Evolutionary conservation across 2,888 invertebrate species (phyloP), one percentile per base, ranked within the genome.

Genomic region (Agriotes lineatus): DNA sequence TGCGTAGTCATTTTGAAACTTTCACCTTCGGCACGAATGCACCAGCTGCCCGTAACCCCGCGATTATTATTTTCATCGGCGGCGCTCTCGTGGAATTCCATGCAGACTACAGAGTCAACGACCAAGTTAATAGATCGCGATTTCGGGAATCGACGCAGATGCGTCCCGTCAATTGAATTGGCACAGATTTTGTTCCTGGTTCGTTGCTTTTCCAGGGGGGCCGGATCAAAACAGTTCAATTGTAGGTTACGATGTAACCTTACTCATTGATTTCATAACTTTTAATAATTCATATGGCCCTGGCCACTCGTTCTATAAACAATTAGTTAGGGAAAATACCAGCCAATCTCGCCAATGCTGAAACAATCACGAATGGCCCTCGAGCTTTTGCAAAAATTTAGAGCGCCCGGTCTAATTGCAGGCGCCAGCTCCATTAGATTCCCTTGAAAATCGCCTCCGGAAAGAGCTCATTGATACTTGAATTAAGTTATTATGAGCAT

Each of bases 1-100:
- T 65, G 69, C 65, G 69, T 65, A 68, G 62, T 63, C 69, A 66
- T 70, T 70, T 66, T 59, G 66, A 66, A 70, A 70, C 69, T 70
- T 70, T 70, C 69, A 70, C 69, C 69, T 70, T 64, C 59, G 60
- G 48, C 25, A 25, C 25, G 25, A 25, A 25, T 25, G 25, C 25
- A 25, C 25, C 25, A 25, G 25, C 44, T 56, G 58, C 64, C 52
- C 59, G 65, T 65, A 45, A 48, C 45, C 45, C 57, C 64, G 33
- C 54, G 52, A 42, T 25, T 61, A 50, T 59, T 54, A 60, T 22
- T 48, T 19, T 48, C 10, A 48, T 48, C 22, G 7, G 12, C 22
- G 35, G 9, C 10, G 20, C 20, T 19, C 45, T 45, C 45, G 45
- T 20, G 50, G 48, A 56, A 67, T 45, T 61, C 61, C 58, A 10